Evolutionary conservation across 2,797 vertebrate species (phyloP).

Genomic region (Rousettus madagascariensis): DNA sequence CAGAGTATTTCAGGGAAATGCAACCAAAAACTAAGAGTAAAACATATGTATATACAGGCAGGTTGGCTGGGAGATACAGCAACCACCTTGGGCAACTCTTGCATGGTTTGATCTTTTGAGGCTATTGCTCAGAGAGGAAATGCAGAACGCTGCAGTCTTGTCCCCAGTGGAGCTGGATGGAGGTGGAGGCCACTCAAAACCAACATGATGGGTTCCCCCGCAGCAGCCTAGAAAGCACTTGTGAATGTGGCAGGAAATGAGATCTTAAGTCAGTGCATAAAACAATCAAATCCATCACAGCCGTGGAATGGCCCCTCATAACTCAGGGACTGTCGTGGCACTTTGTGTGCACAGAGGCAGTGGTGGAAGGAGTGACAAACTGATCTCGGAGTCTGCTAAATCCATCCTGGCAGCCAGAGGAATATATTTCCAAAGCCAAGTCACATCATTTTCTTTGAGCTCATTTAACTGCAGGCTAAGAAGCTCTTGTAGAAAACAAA

Average conservation of each 20-base stretch:
- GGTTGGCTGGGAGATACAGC: background rate
- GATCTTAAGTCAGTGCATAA: slow-evolving; percentile 90
- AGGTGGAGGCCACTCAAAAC: slow-evolving; percentile 64
- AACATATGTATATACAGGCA: background rate
- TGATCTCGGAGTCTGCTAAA: slow-evolving; percentile 86
- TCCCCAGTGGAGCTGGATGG: slow-evolving; percentile 47
- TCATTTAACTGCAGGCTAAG: slow-evolving; percentile 88
- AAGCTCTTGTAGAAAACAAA: slow-evolving; percentile 88
- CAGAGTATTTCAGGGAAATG: slow-evolving; percentile 31
- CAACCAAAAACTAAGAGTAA: background rate
- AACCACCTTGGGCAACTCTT: slow-evolving; percentile 21
- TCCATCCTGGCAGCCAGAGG: slow-evolving; percentile 87
- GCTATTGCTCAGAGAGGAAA: slow-evolving; percentile 28
- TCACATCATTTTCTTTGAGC: slow-evolving; percentile 89
- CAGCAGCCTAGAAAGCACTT: slow-evolving; percentile 85
- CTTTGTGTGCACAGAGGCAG: slow-evolving; percentile 83
- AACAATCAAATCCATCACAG: slow-evolving; percentile 90
- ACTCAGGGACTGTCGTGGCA: slow-evolving; percentile 85
- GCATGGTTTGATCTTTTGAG: slow-evolving; percentile 46
- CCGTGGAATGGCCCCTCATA: slow-evolving; percentile 86
- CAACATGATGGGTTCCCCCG: slow-evolving; percentile 79
- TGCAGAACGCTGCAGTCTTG: background rate
- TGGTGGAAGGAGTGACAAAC: slow-evolving; percentile 86
- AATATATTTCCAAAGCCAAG: slow-evolving; percentile 88
- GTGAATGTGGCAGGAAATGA: slow-evolving; percentile 90